Percentiles rank a stretch among this genome's conserved stretches.
Evolutionary conservation across 2,113 vertebrate species (phyloP).

Genomic region (Paracyprichromis sp.): DNA sequence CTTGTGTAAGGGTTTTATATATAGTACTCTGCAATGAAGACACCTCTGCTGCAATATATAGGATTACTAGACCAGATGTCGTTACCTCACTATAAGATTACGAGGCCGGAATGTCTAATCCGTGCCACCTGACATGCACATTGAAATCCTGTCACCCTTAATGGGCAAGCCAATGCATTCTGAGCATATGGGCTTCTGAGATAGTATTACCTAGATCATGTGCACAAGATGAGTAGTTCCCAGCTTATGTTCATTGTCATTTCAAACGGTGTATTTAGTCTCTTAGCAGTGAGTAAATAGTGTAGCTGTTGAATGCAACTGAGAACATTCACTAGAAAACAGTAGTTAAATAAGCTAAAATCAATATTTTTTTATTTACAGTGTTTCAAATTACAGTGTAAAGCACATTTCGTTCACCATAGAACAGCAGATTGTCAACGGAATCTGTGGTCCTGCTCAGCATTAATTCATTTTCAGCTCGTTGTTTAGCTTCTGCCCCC

Average conservation of each 20-base stretch:
- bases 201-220: slow-evolving; percentile 44
- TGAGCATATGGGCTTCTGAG: slow-evolving; percentile 37
- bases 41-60: slow-evolving; percentile 34
- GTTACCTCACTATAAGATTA: slow-evolving; percentile 53
- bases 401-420: background rate
- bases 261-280: background rate
- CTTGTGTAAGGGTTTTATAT: background rate
- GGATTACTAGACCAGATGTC: slow-evolving; percentile 51
- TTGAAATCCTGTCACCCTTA: slow-evolving; percentile 53
- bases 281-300: background rate
- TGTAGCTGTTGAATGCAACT: background rate
- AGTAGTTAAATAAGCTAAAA: background rate
- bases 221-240: background rate
- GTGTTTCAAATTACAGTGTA: background rate
- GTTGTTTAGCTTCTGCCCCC: background rate
- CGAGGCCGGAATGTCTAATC: slow-evolving; percentile 48
- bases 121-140: slow-evolving; percentile 40
- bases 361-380: background rate
- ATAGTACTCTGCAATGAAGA: background rate
- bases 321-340: background rate
- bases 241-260: background rate
- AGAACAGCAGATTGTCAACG: background rate
- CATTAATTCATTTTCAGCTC: background rate
- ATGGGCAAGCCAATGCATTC: background rate
- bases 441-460: background rate